A percentile compares a stretch with the other conserved stretches of the same genome.
phyloP scores from a whole-genome alignment of 2,113 vertebrate species.

The Edolisoma coerulescens region DNA sequence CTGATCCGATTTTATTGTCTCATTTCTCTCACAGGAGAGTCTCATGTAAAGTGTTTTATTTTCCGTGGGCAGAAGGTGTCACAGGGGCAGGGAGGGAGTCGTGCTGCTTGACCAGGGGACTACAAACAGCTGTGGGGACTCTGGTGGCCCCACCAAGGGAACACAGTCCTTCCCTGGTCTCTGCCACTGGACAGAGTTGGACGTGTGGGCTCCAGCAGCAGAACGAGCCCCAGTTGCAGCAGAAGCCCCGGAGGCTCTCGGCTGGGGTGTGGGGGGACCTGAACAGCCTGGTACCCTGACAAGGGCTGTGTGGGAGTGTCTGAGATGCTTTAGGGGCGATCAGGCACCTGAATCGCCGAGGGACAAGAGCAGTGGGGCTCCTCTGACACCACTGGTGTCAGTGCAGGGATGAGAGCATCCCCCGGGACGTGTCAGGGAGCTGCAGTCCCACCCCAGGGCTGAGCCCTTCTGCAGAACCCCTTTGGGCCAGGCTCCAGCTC shows the following conservation, averaged over 20 bases:
- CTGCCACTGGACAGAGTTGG: background rate
- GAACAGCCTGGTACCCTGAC: background rate
- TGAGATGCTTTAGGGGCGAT: background rate
- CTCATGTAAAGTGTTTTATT: background rate
- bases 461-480: background rate
- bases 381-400: background rate
- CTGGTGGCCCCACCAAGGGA: background rate
- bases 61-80: background rate
- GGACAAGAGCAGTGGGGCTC: background rate
- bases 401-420: background rate
- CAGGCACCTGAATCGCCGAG: background rate
- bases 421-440: background rate
- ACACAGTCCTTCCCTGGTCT: background rate
- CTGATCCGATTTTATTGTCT: background rate
- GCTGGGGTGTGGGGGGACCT: background rate
- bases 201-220: background rate
- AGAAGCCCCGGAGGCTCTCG: background rate
- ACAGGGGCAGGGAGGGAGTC: fast-evolving
- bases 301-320: background rate
- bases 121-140: background rate
- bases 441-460: background rate
- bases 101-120: background rate
- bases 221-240: background rate
- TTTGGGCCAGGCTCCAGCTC: background rate
- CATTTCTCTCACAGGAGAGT: background rate